A percentile compares a stretch with the other conserved stretches of the same genome.
Conservation (phyloP, 1,140 invertebrate genomes). For the Drosophila melanica region DNA sequence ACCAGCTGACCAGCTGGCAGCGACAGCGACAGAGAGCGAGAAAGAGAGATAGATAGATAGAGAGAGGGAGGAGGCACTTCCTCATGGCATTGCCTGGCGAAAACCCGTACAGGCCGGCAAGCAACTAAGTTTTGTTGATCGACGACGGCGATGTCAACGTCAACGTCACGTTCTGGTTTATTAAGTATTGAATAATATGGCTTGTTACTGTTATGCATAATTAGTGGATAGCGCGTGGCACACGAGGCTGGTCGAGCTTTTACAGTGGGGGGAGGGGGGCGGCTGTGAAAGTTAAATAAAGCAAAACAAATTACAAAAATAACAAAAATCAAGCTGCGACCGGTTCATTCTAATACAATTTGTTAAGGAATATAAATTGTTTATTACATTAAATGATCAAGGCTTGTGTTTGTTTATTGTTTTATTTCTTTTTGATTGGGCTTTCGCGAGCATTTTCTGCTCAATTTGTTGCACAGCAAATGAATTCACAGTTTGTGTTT, state of each 20-base stretch:
- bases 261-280: not conserved
- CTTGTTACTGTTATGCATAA: slow-evolving; percentile 21
- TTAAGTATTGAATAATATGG: slow-evolving; percentile 41
- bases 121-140: not conserved
- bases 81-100: slow-evolving; percentile 20
- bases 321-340: slow-evolving; percentile 34
- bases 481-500: slow-evolving; percentile 5
- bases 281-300: slow-evolving; percentile 4
- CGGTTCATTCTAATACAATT: slow-evolving; percentile 41
- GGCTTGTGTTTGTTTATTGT: not conserved
- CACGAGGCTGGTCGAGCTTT: not conserved
- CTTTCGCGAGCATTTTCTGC: not conserved
- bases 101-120: slow-evolving; percentile 40
- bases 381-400: slow-evolving; percentile 39
- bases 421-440: no score
- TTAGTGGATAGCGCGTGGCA: slow-evolving; percentile 20
- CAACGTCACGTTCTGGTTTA: slow-evolving; percentile 37
- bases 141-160: slow-evolving; percentile 10
- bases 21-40: not conserved
- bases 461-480: slow-evolving; percentile 21
- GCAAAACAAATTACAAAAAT: slow-evolving; percentile 11
- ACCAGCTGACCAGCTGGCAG: slow-evolving; percentile 4
- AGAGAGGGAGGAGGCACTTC: slow-evolving; percentile 13
- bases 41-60: no score
- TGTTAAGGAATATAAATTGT: slow-evolving; percentile 35